Evolutionary conservation across 1,140 invertebrate species (phyloP), one percentile per base, ranked within the genome.

Genomic region (Lamellibrachia luymesi): DNA sequence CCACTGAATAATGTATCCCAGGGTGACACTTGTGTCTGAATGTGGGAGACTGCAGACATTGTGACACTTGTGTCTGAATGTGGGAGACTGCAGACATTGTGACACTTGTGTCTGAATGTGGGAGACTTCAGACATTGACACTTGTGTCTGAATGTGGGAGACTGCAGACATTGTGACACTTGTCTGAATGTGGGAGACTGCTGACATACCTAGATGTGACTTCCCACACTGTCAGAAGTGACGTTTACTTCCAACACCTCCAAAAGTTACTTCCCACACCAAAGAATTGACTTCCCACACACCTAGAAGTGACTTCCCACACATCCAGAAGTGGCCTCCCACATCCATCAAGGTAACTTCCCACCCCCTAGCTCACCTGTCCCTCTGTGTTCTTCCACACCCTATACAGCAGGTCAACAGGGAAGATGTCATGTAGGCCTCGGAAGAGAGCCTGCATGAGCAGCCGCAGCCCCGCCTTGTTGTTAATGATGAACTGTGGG

Each of bases 321-420:
- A 91, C 90, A 13, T 10, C 50, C 50, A n/a, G 17, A 90, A n/a
- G 80, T 90, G 80, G 0, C 6, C 8, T 91, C 50, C 90, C 90
- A 10, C 50, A 10, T 22, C 90, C 50, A 91, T 8, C 17, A 38
- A 38, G 38, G 38, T 38, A 22, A 10, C 64, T 80, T 80, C 64
- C 64, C 90, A 90, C 90, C 6, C 90, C 5, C 90, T 50, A 13
- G 13, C 90, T 93, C 92, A 96, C 96, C 95, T 97, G 98, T 89
- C 98, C 98, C 95, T 99, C 98, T 22, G 98, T 97, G 96, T 99
- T 98, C 93, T 98, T 98, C 99, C 99, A 99, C 91, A 97, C 97
- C 92, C 98, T 97, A 96, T 99, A 99, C 94, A 99, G 97, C 93
- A 97, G 97, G 95, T 99, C 98, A 50, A 99, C 97, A 25, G 98